Base-by-base conservation (phyloP, 2,888 invertebrate genomes). In the Sepioteuthis lessoniana region DNA sequence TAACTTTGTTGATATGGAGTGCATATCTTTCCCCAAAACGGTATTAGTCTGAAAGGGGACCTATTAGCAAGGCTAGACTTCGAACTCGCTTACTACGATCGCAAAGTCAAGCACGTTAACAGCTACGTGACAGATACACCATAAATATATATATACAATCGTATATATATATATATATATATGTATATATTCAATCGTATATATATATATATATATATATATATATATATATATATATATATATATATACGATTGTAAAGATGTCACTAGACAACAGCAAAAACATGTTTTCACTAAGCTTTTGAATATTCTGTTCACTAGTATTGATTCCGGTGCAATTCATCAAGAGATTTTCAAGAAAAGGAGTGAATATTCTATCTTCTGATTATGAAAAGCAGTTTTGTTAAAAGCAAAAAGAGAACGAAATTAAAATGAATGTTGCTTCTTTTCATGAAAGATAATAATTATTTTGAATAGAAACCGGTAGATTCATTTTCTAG, bases 191-290 rank as follows among this genome's bases (percentile, higher is more conserved):
- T n/a, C 28, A 60, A 5, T 28, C 8, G 25, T 28, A 60, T 28
- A 60, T 28, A 60, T 28, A 60, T 28, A 60, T 28, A 60, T 28
- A 60, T 60, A 28, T 60, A 28, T 60, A 60, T 60, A 60, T 60
- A 60, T 60, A 60, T 60, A 60, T 60, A 60, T 60, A 60, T 60
- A 60, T 60, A 60, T 60, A 60, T 60, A 60, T 60, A 60, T 60
- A 60, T 60, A 60, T 60, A 60, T 60, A 60, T 60, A 60, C 25
- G 25, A n/a, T n/a, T 60, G 25, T 76, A 55, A 25, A 55, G 25
- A 21, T 5, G 55, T 55, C 55, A 2, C 21, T 4, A 76, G n/a
- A 76, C n/a, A n/a, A 76, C 25, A 1, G n/a, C 8, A 76, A 13
- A 76, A 35, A 16, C n/a, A 35, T 35, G 7, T 55, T 55, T 55